Percentiles rank a stretch among this genome's conserved stretches.
These are phyloP conservation scores for Ophthalmolycus amberensis DNA, from an alignment of 2,113 vertebrate genomes.

Conservation along the genomic window DNA sequence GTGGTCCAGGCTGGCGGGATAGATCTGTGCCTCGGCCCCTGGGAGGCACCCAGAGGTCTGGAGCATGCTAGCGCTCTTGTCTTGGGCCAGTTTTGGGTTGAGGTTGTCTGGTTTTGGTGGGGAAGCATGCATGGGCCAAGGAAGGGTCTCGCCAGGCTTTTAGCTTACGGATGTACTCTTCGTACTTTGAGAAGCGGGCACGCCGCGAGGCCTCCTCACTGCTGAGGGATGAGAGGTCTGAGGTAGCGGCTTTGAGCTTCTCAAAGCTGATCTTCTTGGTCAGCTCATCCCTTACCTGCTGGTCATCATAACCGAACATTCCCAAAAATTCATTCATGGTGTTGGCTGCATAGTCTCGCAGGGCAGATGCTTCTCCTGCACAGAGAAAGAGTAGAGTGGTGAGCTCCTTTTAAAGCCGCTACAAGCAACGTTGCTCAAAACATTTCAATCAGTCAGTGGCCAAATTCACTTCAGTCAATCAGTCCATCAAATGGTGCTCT, in stretches of 20 bases:
- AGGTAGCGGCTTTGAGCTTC: conserved; percentile 92
- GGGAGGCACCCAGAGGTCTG: conserved; percentile 83
- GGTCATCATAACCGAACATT: conserved; percentile 98
- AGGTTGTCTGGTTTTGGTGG: conserved; percentile 88
- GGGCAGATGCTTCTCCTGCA: conserved; percentile 91
- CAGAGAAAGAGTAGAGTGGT: conserved; percentile 32
- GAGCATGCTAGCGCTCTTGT: conserved; percentile 83
- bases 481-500: conserved; percentile 24
- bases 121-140: conserved; percentile 89
- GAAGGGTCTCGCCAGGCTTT: conserved; percentile 94
- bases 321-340: conserved; percentile 98
- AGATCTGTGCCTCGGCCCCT: conserved; percentile 82
- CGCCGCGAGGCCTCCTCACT: conserved; percentile 91
- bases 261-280: conserved; percentile 97
- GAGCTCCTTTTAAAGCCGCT: conserved; percentile 1
- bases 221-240: conserved; percentile 84
- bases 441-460: conserved; percentile 9
- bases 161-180: conserved; percentile 98
- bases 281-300: conserved; percentile 95
- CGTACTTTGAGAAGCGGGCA: conserved; percentile 97
- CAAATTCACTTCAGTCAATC: conserved; percentile 25
- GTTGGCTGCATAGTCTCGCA: conserved; percentile 95
- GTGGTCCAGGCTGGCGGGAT: conserved; percentile 86
- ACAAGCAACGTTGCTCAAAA: conserved; percentile 2
- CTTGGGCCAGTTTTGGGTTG: conserved; percentile 85